Evolutionary conservation across 2,797 vertebrate genomes (phyloP), one percentile per base, ranked within the genome.

Genomic region (Esox masquinongy): DNA sequence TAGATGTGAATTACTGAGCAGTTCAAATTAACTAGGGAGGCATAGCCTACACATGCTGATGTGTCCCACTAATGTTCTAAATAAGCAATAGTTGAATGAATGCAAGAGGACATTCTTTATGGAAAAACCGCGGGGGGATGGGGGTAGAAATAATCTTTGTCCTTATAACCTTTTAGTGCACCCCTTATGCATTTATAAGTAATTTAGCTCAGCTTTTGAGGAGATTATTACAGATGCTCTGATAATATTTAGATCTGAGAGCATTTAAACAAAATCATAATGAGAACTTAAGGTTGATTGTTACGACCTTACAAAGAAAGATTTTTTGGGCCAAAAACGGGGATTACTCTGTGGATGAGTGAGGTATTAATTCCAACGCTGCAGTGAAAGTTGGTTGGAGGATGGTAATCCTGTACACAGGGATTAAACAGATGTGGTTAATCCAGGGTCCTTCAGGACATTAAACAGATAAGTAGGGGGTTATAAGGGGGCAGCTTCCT

Each of bases 391-490:
- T 64, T 0, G 36, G 47, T 31, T 17, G 24, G 29, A 66, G 87
- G 83, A 90, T 91, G 86, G 82, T 83, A 90, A 90, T 90, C 83
- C 87, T 88, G 83, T 91, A 91, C 89, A 89, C 88, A 91, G 83
- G 90, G 90, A 93, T 92, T 93, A 93, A 91, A 90, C 87, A 73
- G 83, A 84, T 85, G 87, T 90, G 88, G 91, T 91, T 92, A 92
- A 92, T 93, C 88, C 88, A 82, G 78, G 87, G 89, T 92, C 92
- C 88, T 90, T 79, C 84, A 88, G 90, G 90, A 92, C 91, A 92
- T 92, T 92, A 90, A 91, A 92, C 89, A 91, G 91, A 92, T 92
- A 93, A 92, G 86, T 90, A 84, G 85, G 86, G 86, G n/a, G 85
- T 89, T 91, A 91, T 91, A 91, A 90, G 88, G 89, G 92, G 92